Evolutionary conservation across 2,797 vertebrate species (phyloP).

Genomic region (Gymnocypris eckloni): DNA sequence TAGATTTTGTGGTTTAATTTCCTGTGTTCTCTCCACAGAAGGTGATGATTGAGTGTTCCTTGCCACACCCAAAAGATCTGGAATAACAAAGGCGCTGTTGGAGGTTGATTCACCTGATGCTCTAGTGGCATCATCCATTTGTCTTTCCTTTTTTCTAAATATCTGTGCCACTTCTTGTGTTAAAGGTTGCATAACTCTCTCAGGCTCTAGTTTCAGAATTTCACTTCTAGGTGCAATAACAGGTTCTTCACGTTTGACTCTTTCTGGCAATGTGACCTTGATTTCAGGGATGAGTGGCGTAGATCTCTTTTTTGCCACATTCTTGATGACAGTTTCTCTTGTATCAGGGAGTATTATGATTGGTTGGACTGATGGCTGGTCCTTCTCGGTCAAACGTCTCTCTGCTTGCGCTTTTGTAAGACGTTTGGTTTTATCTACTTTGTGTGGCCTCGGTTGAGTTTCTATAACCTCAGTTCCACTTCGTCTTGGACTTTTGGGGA

Average conservation of each 20-base stretch:
- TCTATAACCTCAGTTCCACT: constrained; percentile 50
- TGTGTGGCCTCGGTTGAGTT: constrained; percentile 18
- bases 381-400: constrained; percentile 49
- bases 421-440: constrained; percentile 54
- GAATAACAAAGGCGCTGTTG: constrained; percentile 35
- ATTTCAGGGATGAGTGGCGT: constrained; percentile 56
- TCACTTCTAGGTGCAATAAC: constrained; percentile 66
- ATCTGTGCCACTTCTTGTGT: constrained; percentile 52
- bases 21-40: constrained; percentile 55
- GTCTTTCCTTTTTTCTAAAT: constrained; percentile 61
- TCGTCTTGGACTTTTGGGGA: constrained; percentile 40
- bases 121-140: constrained; percentile 61
- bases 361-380: constrained; percentile 46
- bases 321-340: constrained; percentile 57
- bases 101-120: constrained; percentile 42
- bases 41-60: constrained; percentile 55
- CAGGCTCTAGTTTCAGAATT: constrained; percentile 69
- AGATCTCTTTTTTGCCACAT: constrained; percentile 71
- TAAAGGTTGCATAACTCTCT: constrained; percentile 63
- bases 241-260: constrained; percentile 59
- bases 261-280: constrained; percentile 57
- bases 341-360: constrained; percentile 58
- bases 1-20: constrained; percentile 64
- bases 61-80: constrained; percentile 34
- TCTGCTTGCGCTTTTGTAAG: constrained; percentile 50